These are phyloP conservation scores for Laterallus jamaicensis DNA, from an alignment of 2,113 vertebrate species.

Conservation along the genomic window DNA sequence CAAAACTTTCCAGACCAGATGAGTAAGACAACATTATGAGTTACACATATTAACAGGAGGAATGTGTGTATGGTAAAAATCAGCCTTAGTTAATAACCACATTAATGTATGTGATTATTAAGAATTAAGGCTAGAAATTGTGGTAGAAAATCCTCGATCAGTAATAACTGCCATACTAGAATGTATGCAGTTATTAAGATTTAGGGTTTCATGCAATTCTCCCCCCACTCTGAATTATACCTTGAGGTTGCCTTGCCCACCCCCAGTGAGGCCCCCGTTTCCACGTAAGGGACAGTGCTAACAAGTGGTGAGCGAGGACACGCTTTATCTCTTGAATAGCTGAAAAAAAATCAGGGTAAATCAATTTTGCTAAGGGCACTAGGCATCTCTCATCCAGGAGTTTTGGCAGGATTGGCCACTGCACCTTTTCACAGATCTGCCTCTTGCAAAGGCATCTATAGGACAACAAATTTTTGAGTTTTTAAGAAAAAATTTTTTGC, in stretches of 20 bases:
- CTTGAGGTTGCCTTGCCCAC: neutral
- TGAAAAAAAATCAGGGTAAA: conserved; percentile 66
- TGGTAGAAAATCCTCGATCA: conserved; percentile 74
- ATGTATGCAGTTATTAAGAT: conserved; percentile 79
- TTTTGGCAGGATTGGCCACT: conserved; percentile 35
- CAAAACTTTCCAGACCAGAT: conserved; percentile 75
- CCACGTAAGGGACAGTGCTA: conserved; percentile 81
- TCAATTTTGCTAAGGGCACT: conserved; percentile 55
- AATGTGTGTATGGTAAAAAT: conserved; percentile 87
- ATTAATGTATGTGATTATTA: conserved; percentile 87
- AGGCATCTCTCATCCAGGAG: conserved; percentile 56
- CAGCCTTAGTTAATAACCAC: conserved; percentile 90
- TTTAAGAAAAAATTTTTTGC: neutral
- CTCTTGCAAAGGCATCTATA: conserved; percentile 52
- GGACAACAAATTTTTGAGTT: conserved; percentile 14
- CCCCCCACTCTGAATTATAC: conserved; percentile 40
- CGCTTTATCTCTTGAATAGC: conserved; percentile 76
- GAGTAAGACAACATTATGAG: conserved; percentile 71
- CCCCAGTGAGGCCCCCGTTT: conserved; percentile 49
- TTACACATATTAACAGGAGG: conserved; percentile 68
- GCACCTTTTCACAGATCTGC: conserved; percentile 57
- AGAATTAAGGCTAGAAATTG: conserved; percentile 77
- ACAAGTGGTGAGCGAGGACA: conserved; percentile 94
- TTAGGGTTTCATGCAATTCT: conserved; percentile 88
- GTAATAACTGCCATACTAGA: conserved; percentile 79